Evolutionary conservation across 2,888 invertebrate species (phyloP).

Genomic region (Hirtodrosophila histrioides): DNA sequence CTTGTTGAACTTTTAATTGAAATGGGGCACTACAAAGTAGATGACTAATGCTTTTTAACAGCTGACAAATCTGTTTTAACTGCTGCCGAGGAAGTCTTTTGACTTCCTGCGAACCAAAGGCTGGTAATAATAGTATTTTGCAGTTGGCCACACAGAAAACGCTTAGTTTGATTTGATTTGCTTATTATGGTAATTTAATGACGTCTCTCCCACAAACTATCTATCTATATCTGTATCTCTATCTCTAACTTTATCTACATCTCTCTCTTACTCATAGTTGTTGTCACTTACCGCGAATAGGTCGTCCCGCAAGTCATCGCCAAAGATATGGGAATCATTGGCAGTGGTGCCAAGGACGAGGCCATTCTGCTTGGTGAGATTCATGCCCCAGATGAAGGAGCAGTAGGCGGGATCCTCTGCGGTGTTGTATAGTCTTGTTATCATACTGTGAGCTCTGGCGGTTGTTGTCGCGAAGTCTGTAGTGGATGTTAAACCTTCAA

Average conservation of each 20-base stretch:
- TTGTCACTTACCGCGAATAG: conserved; percentile 65
- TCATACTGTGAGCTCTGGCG: conserved; percentile 70
- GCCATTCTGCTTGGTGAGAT: conserved; percentile 60
- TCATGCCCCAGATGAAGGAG: conserved; percentile 83
- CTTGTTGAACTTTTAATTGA: too few species aligned
- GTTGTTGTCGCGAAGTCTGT: conserved; percentile 19
- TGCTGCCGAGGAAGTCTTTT: too few species aligned
- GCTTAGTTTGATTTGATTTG: conserved; percentile 36
- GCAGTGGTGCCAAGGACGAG: conserved; percentile 22
- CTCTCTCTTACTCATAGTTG: not conserved
- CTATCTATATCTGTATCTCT: too few species aligned
- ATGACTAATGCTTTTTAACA: not conserved
- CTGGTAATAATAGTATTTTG: conserved; percentile 32
- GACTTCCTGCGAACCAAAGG: not conserved
- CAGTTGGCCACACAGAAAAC: not conserved
- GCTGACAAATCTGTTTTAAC: too few species aligned
- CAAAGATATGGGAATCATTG: conserved; percentile 32
- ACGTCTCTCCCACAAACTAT: conserved; percentile 1
- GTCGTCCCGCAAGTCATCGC: conserved; percentile 71
- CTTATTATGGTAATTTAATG: conserved; percentile 46
- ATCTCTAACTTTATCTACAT: not conserved
- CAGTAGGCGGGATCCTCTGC: conserved; percentile 83
- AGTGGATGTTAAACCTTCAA: conserved; percentile 30
- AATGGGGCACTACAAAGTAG: too few species aligned
- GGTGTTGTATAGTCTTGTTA: conserved; percentile 83